Percentiles rank a stretch among this genome's conserved stretches.
phyloP scores from a whole-genome alignment of 2,797 vertebrate genomes.

The Cyprinodon diabolis region DNA sequence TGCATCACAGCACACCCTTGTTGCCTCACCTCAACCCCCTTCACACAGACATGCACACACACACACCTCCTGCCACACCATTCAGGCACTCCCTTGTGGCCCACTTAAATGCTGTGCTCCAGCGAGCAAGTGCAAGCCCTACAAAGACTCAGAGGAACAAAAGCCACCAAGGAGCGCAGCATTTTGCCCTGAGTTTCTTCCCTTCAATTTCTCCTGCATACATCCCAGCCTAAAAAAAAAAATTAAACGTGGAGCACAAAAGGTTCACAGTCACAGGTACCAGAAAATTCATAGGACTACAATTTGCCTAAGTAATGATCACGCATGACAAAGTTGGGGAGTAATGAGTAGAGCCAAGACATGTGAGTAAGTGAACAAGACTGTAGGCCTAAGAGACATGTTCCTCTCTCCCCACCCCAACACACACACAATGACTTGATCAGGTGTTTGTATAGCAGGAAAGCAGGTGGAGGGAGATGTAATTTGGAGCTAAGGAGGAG shows the following conservation, averaged over 20 bases:
- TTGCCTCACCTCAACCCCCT: conserved; percentile 68
- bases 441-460: conserved; percentile 17
- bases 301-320: conserved; percentile 35
- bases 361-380: conserved; percentile 18
- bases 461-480: conserved; percentile 38
- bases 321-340: conserved; percentile 26
- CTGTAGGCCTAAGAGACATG: conserved; percentile 20
- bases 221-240: conserved; percentile 36
- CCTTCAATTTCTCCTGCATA: conserved; percentile 45
- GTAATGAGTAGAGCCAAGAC: conserved; percentile 21
- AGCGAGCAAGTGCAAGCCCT: conserved; percentile 79
- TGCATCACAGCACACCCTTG: conserved; percentile 66
- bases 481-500: conserved; percentile 25
- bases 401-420: neutral
- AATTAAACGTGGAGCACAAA: conserved; percentile 10
- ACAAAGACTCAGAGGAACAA: conserved; percentile 82
- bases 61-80: conserved; percentile 72
- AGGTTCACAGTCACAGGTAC: conserved; percentile 17
- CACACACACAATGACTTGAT: conserved; percentile 15
- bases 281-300: conserved; percentile 18
- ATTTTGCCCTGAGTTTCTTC: conserved; percentile 59
- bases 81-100: conserved; percentile 84
- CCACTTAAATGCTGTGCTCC: conserved; percentile 85
- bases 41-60: conserved; percentile 47
- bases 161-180: conserved; percentile 80